Conservation (phyloP, 2,113 vertebrate genomes). For the Mustela lutreola region DNA sequence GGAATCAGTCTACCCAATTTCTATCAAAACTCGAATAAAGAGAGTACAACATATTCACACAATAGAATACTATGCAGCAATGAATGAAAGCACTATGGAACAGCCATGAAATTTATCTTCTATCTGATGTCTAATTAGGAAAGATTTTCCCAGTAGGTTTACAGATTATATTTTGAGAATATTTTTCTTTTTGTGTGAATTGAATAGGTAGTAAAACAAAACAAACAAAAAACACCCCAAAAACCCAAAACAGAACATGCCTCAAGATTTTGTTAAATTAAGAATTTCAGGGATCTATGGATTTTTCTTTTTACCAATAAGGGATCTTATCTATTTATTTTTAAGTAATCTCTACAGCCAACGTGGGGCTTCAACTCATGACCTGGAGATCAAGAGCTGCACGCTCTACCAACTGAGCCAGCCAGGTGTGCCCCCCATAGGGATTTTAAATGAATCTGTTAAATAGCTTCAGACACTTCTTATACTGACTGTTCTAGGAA, state of each 20-base stretch:
- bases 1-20: background rate
- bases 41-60: background rate
- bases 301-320: constrained; percentile 45
- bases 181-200: background rate
- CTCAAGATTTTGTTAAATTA: constrained; percentile 10
- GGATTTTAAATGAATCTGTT: constrained; percentile 44
- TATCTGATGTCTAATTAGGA: constrained; percentile 10
- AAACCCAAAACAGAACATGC: background rate
- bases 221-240: background rate
- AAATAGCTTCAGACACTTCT: background rate
- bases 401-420: background rate
- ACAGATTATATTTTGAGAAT: constrained; percentile 30
- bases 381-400: background rate
- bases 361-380: background rate
- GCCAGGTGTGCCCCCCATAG: background rate
- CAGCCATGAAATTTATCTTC: background rate
- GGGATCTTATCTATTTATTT: background rate
- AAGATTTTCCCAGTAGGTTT: constrained; percentile 7
- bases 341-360: background rate
- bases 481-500: constrained; percentile 55
- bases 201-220: background rate
- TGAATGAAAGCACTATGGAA: background rate
- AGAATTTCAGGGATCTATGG: constrained; percentile 26
- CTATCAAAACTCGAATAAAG: background rate
- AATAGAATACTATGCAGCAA: background rate